Conservation (phyloP, 1,140 invertebrate genomes). For the Platyscapa corneri region DNA sequence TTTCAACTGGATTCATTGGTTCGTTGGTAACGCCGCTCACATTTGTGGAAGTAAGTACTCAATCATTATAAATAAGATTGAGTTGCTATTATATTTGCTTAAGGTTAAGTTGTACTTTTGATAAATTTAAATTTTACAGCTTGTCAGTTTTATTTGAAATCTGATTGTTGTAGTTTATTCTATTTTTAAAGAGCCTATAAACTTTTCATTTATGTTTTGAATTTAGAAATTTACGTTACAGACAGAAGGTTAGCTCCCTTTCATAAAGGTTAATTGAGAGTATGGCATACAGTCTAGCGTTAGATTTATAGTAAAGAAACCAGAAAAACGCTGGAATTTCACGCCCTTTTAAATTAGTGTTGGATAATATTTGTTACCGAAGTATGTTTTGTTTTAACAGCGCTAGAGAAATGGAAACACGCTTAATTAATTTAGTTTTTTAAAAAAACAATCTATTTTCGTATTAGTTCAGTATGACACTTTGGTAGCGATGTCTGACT, state of each 20-base stretch:
- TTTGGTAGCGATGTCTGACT: no score
- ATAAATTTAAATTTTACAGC: neutral
- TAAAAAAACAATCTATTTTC: no score
- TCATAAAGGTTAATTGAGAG: neutral
- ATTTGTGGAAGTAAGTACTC: conserved; percentile 88
- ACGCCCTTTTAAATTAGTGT: neutral
- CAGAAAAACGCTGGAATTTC: neutral
- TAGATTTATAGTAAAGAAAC: neutral
- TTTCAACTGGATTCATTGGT: conserved; percentile 97
- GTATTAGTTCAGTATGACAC: no score
- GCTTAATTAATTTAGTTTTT: no score
- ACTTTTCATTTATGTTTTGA: no score
- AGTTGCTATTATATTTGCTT: neutral
- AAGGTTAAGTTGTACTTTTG: neutral
- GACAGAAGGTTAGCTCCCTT: neutral
- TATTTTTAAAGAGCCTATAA: no score
- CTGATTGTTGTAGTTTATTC: no score
- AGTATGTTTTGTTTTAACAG: no score
- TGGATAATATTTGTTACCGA: neutral
- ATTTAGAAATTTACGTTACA: no score
- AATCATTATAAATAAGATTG: neutral
- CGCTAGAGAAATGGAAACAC: no score
- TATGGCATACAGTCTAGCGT: neutral
- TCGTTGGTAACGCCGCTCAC: conserved; percentile 93
- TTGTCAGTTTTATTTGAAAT: no score